phyloP scores from a whole-genome alignment of 2,113 vertebrate genomes.

The Phaethornis superciliosus region DNA sequence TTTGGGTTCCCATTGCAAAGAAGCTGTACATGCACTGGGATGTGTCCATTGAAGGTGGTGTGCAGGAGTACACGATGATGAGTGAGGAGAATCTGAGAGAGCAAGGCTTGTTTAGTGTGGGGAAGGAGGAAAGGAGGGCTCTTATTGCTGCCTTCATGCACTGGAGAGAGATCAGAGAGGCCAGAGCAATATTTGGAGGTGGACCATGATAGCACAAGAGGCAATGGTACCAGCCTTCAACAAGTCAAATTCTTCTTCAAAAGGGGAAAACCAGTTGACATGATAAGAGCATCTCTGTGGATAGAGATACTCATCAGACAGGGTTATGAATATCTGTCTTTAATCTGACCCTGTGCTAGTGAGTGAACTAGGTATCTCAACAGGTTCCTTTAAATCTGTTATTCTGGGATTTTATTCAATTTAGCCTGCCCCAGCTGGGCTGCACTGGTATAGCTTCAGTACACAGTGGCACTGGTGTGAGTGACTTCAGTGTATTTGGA shows the following conservation, averaged over 20 bases:
- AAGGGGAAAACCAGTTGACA: accelerated
- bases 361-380: not conserved
- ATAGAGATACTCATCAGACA: not conserved
- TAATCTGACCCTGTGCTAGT: not conserved
- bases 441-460: not conserved
- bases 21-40: not conserved
- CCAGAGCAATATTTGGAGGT: not conserved
- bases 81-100: not conserved
- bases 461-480: not conserved
- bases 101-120: not conserved
- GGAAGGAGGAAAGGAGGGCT: not conserved
- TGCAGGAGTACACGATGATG: not conserved
- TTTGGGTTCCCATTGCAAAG: not conserved
- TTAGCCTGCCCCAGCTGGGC: not conserved
- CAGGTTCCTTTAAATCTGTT: not conserved
- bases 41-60: not conserved
- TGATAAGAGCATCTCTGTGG: not conserved
- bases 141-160: not conserved
- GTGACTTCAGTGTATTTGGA: not conserved
- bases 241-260: not conserved
- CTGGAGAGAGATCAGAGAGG: not conserved
- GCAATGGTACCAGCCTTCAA: not conserved
- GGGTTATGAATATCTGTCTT: not conserved
- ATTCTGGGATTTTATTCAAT: not conserved
- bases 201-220: not conserved